Base-by-base conservation (phyloP, 2,113 vertebrate species). In the Manacus vitellinus region DNA sequence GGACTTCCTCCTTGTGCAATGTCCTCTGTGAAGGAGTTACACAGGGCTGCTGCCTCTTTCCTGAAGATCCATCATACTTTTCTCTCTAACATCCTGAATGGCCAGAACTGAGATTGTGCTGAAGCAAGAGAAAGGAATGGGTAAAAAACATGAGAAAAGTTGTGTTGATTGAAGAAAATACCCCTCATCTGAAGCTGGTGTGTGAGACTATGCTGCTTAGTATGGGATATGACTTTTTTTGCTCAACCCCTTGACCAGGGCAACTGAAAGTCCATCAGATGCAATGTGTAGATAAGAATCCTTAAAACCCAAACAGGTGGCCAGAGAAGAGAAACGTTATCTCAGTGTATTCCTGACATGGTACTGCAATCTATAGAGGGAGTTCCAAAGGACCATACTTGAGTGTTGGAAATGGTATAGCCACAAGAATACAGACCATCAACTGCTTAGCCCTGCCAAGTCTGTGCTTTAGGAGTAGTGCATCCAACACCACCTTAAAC, bases 291-390 rank as follows among this genome's bases (percentile, higher is more conserved):
- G 16, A 22, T 54, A 81, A 81, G 81, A 59, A 41, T 24, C 21
- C n/a, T 51, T 47, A 70, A 85, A 86, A 44, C 4, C 19, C 25
- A 87, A 85, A 71, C 2, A 27, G 4, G 7, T 28, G 17, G 22
- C 37, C 71, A 72, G 16, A 44, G 49, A 85, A 78, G 19, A 71
- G 33, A 90, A 51, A 52, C 3, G 8, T 63, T 70, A 52, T 31
- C 20, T 78, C 22, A 72, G 0, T 2, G 1, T n/a, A 22, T 59
- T 71, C 21, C n/a, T 71, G 61, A 39, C 11, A 27, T 6, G 6
- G 9, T 66, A 24, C 66, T 67, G 23, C 43, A 41, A 1, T 12
- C 17, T 59, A 14, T 16, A 51, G 43, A 51, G 14, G 14, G 8
- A 4, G 8, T 21, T 82, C 10, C 27, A 21, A 33, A 70, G 24